Percentiles rank a stretch among this genome's conserved stretches.
Evolutionary conservation across 2,888 invertebrate species (phyloP).

Genomic region (Brenthis hecate): DNA sequence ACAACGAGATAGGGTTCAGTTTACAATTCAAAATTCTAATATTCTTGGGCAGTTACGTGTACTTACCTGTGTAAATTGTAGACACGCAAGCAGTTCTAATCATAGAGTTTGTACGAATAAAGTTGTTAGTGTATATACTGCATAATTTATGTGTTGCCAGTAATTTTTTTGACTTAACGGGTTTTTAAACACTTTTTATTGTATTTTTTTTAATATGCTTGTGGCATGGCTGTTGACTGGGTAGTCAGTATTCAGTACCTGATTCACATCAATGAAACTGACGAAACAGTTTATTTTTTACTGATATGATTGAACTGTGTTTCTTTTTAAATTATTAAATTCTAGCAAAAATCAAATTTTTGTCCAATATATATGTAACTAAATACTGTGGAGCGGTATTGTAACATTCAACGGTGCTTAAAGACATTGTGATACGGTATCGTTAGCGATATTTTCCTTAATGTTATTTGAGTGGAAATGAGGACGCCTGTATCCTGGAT

Average conservation of each 20-base stretch:
- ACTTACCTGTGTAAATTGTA: constrained; percentile 13
- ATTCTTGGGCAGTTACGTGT: neutral
- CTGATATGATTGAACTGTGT: neutral
- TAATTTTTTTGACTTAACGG: neutral
- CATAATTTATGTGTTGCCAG: constrained; percentile 7
- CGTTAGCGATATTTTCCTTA: too few species aligned
- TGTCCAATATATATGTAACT: too few species aligned
- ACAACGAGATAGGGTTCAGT: neutral
- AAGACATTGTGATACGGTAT: too few species aligned
- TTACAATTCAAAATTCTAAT: neutral
- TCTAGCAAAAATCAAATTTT: neutral
- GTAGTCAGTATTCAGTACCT: too few species aligned
- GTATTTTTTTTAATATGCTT: too few species aligned
- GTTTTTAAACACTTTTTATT: too few species aligned
- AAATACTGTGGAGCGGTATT: too few species aligned
- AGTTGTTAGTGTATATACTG: constrained; percentile 11
- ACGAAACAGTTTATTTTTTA: neutral
- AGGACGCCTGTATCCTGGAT: too few species aligned
- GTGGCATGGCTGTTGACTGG: too few species aligned
- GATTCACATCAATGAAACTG: too few species aligned
- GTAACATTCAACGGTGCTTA: too few species aligned
- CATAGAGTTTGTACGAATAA: constrained; percentile 15
- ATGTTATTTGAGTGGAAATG: too few species aligned
- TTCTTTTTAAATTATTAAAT: neutral
- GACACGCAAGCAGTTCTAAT: constrained; percentile 14